Evolutionary conservation across 2,797 vertebrate genomes (phyloP), one percentile per base, ranked within the genome.

Genomic region (Microcaecilia unicolor): DNA sequence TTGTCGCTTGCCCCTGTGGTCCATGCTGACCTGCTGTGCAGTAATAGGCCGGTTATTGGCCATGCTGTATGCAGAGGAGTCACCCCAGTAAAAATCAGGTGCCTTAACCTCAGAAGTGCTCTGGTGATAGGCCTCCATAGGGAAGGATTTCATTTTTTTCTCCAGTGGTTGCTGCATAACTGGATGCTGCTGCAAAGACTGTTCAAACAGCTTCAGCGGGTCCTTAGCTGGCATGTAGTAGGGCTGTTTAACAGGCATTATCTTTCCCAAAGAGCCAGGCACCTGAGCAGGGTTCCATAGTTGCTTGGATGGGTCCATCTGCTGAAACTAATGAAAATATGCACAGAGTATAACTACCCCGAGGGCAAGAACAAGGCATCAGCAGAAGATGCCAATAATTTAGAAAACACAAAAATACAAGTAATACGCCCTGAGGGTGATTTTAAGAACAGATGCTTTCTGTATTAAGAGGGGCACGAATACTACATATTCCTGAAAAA

Each of bases 71-170:
- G 87, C 58, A 11, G 89, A 74, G 21, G 33, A 31, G 22, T 47
- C 44, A 31, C 95, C 91, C 93, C 93, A 97, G 68, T 92, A 93
- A 81, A 90, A 91, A 41, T 97, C 93, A 44, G 85, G 85, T 73
- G 93, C 69, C 69, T 92, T 93, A 31, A 92, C 77, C 51, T 93
- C 91, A 37, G 84, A 83, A 70, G 81, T 66, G 32, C 72, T 81
- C 45, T 84, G 84, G 68, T 75, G 80, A 70, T 82, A 87, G 73
- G 82, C 77, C 69, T 86, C 83, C 75, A 85, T 72, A 52, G 88
- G 83, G 50, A 87, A 97, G 84, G 77, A 70, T 75, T 95, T 96
- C 74, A 92, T 83, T 74, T 95, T 95, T 76, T 97, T 97, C 72
- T 96, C 93, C 58, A 93, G 72, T 63, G 81, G 81, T 55, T 83